Conservation (phyloP, 2,888 invertebrate species). For the Coremacera marginata region DNA sequence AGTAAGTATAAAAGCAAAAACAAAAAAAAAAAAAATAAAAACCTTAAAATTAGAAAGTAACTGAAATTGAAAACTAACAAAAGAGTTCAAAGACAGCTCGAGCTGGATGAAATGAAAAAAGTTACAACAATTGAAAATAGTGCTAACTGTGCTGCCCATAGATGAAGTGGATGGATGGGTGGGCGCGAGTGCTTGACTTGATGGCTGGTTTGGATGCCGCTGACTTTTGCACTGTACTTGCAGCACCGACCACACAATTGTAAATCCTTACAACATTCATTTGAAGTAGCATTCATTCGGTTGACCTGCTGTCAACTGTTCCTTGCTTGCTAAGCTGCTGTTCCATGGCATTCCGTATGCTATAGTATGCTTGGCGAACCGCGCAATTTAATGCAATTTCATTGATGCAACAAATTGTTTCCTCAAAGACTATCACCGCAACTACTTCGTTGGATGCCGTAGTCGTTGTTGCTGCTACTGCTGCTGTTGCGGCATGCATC, state of each 20-base stretch:
- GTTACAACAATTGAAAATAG: no score
- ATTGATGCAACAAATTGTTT: conserved; percentile 10
- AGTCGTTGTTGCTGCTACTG: neutral
- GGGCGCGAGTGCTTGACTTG: no score
- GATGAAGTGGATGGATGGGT: no score
- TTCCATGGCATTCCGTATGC: no score
- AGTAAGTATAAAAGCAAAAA: no score
- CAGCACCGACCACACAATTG: neutral
- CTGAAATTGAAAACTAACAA: neutral
- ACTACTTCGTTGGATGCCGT: neutral
- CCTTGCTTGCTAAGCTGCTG: neutral
- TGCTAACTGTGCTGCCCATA: no score
- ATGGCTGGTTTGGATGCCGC: no score
- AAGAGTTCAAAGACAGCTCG: neutral
- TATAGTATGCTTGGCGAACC: conserved; percentile 5
- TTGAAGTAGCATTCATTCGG: neutral
- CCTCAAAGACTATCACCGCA: neutral
- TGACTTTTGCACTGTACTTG: no score
- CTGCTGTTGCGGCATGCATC: neutral
- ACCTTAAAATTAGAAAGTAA: no score
- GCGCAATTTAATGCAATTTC: conserved; percentile 25
- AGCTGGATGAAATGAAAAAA: neutral
- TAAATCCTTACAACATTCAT: neutral
- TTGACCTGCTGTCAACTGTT: neutral
- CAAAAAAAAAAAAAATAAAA: no score